A percentile compares a stretch with the other conserved stretches of the same genome.
Evolutionary conservation across 1,140 invertebrate species (phyloP).

Genomic region (Parapsyche elsis): DNA sequence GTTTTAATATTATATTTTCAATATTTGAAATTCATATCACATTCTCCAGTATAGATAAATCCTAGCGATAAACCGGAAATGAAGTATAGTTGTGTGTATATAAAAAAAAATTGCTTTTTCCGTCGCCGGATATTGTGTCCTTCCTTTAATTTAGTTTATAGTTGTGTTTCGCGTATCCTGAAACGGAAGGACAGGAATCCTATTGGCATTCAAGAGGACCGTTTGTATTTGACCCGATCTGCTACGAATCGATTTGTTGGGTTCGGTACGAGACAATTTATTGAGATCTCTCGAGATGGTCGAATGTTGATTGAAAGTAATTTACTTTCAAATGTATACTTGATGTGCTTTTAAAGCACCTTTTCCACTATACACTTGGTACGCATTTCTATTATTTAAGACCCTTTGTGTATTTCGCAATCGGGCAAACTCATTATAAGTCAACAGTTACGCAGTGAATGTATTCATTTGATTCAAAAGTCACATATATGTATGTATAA

Average conservation of each 20-base stretch:
- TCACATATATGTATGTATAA: no score
- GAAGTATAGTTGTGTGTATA: neutral
- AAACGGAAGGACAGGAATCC: conserved; percentile 1
- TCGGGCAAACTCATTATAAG: neutral
- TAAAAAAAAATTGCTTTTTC: conserved; percentile 29
- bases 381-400: neutral
- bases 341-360: conserved; percentile 5
- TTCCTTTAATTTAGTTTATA: conserved; percentile 44
- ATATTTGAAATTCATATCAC: no score
- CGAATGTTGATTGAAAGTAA: conserved; percentile 41
- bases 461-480: neutral
- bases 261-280: conserved; percentile 26
- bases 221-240: conserved; percentile 34
- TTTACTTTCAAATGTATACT: conserved; percentile 37
- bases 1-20: no score
- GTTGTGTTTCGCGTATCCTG: conserved; percentile 26
- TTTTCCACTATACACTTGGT: neutral
- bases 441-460: no score
- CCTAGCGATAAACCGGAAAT: conserved; percentile 24
- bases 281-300: conserved; percentile 25
- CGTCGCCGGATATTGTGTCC: conserved; percentile 31
- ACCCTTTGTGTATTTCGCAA: neutral
- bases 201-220: conserved; percentile 37
- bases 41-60: neutral
- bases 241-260: conserved; percentile 31